Evolutionary conservation across 2,113 vertebrate species (phyloP), one percentile per base, ranked within the genome.

Genomic region (Myotis lucifugus): DNA sequence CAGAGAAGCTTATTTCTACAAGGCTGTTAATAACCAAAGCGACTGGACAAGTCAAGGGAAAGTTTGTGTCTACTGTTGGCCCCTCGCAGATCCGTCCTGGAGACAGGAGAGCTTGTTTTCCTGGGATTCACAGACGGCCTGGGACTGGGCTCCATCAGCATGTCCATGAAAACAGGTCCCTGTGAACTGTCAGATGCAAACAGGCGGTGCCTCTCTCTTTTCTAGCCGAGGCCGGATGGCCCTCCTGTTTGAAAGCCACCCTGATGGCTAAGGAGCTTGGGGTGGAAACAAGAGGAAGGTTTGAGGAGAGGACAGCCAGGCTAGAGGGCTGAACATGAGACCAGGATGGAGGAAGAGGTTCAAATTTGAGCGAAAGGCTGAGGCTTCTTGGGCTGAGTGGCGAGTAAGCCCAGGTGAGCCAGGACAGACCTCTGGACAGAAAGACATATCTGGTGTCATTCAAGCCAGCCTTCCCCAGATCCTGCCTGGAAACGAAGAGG

Each of bases 1-100:
- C 83, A 85, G 95, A 84, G 59, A 94, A 95, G 88, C 87, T 96
- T 93, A 89, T 94, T 96, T 96, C 91, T 95, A 73, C 88, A 93
- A 69, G 90, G 59, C 89, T n/a, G 66, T 96, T 97, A 93, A 96
- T 95, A 97, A 96, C 91, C 78, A 46, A 85, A 85, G 88, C 29
- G 77, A 78, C 73, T 74, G n/a, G 19, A 25, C 19, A 82, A 88
- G 79, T 46, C 67, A 86, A 29, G 25, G 34, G 32, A 56, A 90
- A 94, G 86, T 78, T 81, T 73, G 46, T 34, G 29, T 93, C 88
- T 64, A 11, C 48, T 2, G 0, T 13, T 18, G 37, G 48, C 6
- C 5, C 50, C 50, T 85, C 42, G 29, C 59, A 82, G 42, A 56
- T 48, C 40, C 1, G 0, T 27, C 61, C n/a, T 25, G 17, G 67